These are phyloP conservation scores for Campylorhamphus procurvoides DNA, from an alignment of 2,113 vertebrate genomes.

Conservation along the genomic window DNA sequence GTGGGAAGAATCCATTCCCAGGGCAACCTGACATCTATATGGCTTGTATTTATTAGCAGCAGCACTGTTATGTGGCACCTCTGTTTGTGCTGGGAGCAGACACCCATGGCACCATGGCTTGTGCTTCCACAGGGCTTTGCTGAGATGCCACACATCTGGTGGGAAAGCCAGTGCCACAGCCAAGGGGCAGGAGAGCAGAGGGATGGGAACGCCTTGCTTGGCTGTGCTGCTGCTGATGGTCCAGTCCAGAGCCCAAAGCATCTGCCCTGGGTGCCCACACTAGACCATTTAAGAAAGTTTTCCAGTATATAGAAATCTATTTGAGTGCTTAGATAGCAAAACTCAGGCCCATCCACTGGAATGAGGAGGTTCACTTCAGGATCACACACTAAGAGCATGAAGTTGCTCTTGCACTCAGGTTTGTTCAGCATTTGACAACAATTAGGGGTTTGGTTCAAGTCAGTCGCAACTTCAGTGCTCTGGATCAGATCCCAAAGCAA, in stretches of 20 bases:
- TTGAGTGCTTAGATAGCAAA: not conserved
- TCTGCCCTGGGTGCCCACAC: not conserved
- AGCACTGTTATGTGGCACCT: not conserved
- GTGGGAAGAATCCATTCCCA: not conserved
- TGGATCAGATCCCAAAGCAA: not conserved
- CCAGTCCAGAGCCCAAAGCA: not conserved
- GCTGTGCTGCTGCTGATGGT: fast-evolving
- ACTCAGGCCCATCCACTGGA: fast-evolving
- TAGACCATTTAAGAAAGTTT: not conserved
- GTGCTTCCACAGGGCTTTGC: not conserved
- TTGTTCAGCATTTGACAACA: not conserved
- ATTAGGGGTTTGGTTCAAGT: not conserved
- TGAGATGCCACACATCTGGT: fast-evolving
- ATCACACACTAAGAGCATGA: fast-evolving
- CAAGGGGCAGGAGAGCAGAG: not conserved
- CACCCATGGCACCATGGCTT: not conserved
- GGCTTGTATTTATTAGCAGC: not conserved
- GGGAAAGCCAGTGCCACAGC: fast-evolving
- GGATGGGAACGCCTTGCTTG: not conserved
- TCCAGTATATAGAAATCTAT: fast-evolving
- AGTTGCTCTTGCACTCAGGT: fast-evolving
- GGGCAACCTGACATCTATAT: not conserved
- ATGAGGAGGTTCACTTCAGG: fast-evolving
- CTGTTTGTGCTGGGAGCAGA: not conserved
- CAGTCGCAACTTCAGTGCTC: not conserved